Base-by-base conservation (phyloP, 35 echinoderm and acorn worm genomes). In the Amphiura filiformis region DNA sequence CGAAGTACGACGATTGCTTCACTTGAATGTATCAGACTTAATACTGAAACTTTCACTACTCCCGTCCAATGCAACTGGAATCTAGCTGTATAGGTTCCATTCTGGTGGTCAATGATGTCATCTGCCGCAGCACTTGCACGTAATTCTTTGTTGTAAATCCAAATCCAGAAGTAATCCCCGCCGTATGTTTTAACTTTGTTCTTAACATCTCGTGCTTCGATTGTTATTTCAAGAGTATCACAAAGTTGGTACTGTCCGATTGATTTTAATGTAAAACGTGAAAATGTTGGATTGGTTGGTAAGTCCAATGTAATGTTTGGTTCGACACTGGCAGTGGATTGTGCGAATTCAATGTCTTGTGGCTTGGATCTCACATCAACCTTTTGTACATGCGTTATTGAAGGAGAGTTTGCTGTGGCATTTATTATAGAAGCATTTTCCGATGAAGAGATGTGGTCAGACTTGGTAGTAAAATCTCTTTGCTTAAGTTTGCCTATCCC, bases 121-220 rank as follows among this genome's bases (percentile, higher is more conserved):
- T 83, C 81, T n/a, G 81, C 31, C 1, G 81, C 35, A 26, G 89
- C 40, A 17, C 82, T 56, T 57, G 47, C 42, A 3, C 57, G 65
- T 61, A 84, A 91, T 31, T 86, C 56, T 13, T 47, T 76, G 32
- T 82, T 80, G 15, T 30, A 26, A 15, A 70, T 70, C 31, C 39
- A 91, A 11, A 91, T 76, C 40, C 89, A 39, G 39, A 91, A 91
- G 31, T 64, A 91, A 39, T 91, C 89, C 18, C 89, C 89, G 11
- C 89, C 89, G 49, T 80, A 86, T 5, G 38, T 7, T 78, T 91
- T 91, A 23, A 3, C 22, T 13, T 32, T 35, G 22, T 75, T 78
- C 0, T 34, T 1, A 30, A 23, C 32, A 34, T 79, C 70, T 37
- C 83, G 37, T 32, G 89, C 82, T 20, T 86, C 36, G 11, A 91